Evolutionary conservation across 2,797 vertebrate species (phyloP).

Genomic region (Garrulus glandarius): DNA sequence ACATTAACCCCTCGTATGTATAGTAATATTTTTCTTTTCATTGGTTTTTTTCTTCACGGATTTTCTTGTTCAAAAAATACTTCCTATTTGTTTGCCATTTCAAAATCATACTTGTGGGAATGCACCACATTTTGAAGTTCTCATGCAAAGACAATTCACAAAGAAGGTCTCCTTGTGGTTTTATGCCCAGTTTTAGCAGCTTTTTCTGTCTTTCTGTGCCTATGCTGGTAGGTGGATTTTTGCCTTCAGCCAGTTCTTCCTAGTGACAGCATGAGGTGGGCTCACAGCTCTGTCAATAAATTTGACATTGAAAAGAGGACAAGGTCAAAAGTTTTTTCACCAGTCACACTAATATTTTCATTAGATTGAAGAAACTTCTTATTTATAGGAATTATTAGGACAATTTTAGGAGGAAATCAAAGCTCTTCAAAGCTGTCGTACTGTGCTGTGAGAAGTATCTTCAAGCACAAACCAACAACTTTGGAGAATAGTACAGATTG

Average conservation of each 20-base stretch:
- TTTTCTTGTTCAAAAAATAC: not conserved
- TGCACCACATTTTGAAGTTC: not conserved
- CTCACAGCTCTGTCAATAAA: not conserved
- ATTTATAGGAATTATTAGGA: not conserved
- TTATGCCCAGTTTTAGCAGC: not conserved
- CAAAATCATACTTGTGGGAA: not conserved
- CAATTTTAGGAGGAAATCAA: not conserved
- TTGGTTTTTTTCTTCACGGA: not conserved
- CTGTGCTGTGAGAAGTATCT: not conserved
- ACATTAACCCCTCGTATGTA: not conserved
- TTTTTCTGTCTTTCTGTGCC: not conserved
- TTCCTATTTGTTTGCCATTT: not conserved
- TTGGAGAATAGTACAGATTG: not conserved
- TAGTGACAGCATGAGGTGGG: not conserved
- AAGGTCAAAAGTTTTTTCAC: not conserved
- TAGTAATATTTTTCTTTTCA: rapidly evolving
- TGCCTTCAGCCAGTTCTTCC: not conserved
- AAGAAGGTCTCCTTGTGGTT: not conserved
- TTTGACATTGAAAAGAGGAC: not conserved
- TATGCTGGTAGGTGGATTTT: not conserved
- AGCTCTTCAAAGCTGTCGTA: not conserved
- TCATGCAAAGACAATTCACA: not conserved
- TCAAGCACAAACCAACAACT: not conserved
- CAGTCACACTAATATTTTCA: not conserved
- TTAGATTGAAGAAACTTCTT: not conserved